Evolutionary conservation across 1,140 invertebrate species (phyloP).

Genomic region (Drosophila murphyi): DNA sequence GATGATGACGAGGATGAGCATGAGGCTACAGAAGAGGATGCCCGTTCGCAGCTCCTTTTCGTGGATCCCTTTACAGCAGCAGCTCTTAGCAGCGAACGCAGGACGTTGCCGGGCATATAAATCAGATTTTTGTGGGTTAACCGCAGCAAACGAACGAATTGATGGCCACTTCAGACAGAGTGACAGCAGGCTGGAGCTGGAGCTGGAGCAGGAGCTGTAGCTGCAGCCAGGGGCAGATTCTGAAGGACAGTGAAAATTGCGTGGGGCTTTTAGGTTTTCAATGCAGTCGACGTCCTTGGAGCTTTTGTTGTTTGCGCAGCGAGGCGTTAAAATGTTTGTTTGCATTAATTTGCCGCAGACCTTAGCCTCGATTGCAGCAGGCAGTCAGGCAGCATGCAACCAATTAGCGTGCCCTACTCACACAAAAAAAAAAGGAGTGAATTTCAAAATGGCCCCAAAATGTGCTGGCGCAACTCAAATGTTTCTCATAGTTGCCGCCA

Average conservation of each 20-base stretch:
- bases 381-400: constrained; percentile 57
- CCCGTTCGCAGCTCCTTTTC: constrained; percentile 11
- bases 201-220: not conserved
- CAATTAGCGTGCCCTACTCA: constrained; percentile 58
- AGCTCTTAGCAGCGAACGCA: constrained; percentile 40
- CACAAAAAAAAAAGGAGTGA: not conserved
- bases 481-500: constrained; percentile 19
- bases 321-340: constrained; percentile 82
- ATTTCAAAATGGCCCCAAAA: constrained; percentile 35
- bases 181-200: constrained; percentile 38
- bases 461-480: constrained; percentile 20
- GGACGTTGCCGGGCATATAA: constrained; percentile 77
- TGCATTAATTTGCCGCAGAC: constrained; percentile 79
- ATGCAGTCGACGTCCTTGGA: constrained; percentile 2
- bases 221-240: not conserved
- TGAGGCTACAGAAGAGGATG: not conserved
- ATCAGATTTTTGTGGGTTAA: constrained; percentile 69
- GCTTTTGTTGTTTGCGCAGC: constrained; percentile 65
- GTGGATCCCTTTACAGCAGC: constrained; percentile 16
- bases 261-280: constrained; percentile 37
- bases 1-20: constrained; percentile 3
- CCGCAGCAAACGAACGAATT: constrained; percentile 66
- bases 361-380: constrained; percentile 39
- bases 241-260: constrained; percentile 57
- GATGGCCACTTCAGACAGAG: constrained; percentile 77